These are phyloP conservation scores for Clitarchus hookeri DNA, from an alignment of 2,888 invertebrate species.

Conservation along the genomic window DNA sequence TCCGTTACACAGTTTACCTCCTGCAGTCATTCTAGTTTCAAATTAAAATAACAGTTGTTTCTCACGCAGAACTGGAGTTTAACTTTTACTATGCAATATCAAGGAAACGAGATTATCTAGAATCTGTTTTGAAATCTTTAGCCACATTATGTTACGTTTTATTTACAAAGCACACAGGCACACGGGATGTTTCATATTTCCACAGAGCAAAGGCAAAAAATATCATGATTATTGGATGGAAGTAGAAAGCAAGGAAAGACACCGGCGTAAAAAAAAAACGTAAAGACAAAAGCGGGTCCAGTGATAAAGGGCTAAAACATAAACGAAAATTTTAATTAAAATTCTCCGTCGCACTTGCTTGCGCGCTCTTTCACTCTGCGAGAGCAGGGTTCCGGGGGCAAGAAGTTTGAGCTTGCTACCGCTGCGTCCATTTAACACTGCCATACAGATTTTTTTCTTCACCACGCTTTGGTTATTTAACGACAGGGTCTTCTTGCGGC, in stretches of 20 bases:
- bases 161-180: not conserved
- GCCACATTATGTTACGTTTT: not conserved
- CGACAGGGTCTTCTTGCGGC: not conserved
- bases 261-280: not conserved
- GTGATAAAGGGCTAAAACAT: constrained; percentile 5
- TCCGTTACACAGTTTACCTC: no score
- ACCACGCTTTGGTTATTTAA: no score
- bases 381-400: not conserved
- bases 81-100: not conserved
- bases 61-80: no score
- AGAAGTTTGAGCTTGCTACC: not conserved
- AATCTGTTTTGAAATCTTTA: not conserved
- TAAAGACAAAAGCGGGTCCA: constrained; percentile 14
- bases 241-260: not conserved
- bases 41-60: no score
- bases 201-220: not conserved
- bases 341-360: not conserved
- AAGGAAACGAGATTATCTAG: not conserved
- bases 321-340: constrained; percentile 9
- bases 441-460: not conserved
- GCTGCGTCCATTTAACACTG: not conserved
- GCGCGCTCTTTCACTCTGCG: not conserved
- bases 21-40: no score
- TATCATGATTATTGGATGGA: constrained; percentile 5
- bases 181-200: not conserved